These are phyloP conservation scores for Sussaba pulchella DNA, from an alignment of 2,888 invertebrate genomes.

Conservation along the genomic window DNA sequence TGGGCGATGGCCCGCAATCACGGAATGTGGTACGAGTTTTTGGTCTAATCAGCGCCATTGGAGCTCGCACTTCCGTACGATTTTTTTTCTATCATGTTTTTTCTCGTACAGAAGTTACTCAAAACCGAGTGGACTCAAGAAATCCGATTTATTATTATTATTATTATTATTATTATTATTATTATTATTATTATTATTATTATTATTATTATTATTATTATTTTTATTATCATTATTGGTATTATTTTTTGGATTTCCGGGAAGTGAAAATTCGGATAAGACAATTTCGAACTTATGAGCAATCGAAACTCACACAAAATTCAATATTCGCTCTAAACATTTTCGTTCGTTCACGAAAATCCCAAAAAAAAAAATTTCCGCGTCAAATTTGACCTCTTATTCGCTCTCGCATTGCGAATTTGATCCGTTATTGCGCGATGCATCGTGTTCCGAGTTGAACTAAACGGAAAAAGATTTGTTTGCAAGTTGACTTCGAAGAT, in stretches of 20 bases:
- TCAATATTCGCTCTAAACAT: no score
- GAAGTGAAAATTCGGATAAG: no score
- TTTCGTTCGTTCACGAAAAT: no score
- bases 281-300: no score
- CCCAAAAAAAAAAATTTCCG: no score
- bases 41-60: constrained; percentile 28
- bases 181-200: no score
- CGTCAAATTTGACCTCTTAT: neutral
- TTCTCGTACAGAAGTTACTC: constrained; percentile 3
- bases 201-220: no score
- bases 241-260: no score
- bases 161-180: neutral
- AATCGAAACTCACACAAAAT: no score
- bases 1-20: neutral
- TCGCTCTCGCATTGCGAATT: neutral
- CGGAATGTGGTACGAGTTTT: constrained; percentile 2
- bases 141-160: neutral
- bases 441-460: neutral
- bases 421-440: constrained; percentile 9
- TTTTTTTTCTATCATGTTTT: constrained; percentile 2
- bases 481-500: neutral
- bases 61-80: neutral
- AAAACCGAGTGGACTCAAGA: neutral
- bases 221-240: no score
- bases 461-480: constrained; percentile 10